Evolutionary conservation across 1,140 invertebrate species (phyloP).

Genomic region (Callitettix versicolor): DNA sequence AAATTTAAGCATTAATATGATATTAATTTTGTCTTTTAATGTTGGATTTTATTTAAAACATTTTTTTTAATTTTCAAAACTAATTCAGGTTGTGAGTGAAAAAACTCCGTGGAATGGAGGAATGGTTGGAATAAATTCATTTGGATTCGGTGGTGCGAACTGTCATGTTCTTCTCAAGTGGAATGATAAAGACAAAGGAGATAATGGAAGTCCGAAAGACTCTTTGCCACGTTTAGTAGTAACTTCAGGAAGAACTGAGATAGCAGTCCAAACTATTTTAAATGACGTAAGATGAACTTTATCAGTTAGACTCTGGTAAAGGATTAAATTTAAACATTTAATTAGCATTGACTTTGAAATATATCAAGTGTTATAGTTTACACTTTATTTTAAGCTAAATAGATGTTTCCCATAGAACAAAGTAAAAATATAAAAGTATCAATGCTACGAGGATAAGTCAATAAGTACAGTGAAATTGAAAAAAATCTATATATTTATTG

Average conservation of each 20-base stretch:
- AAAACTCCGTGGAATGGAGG: conserved; percentile 49
- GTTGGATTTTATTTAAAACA: too few species aligned
- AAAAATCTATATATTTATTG: too few species aligned
- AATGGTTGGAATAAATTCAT: conserved; percentile 43
- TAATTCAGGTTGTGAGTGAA: conserved; percentile 51
- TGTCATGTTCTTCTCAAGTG: conserved; percentile 54
- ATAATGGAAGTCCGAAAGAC: conserved; percentile 37
- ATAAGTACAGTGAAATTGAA: too few species aligned
- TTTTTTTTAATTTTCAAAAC: too few species aligned
- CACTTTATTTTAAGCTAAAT: background rate
- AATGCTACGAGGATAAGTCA: too few species aligned
- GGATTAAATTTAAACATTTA: background rate
- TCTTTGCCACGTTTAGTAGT: conserved; percentile 49
- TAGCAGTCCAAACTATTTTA: conserved; percentile 57
- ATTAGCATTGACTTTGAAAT: too few species aligned
- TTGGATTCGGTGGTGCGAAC: conserved; percentile 53
- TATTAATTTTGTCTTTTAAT: too few species aligned
- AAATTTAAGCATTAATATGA: too few species aligned
- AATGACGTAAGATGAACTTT: conserved; percentile 38
- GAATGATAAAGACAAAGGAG: conserved; percentile 40
- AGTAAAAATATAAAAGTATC: background rate
- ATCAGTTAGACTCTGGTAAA: background rate
- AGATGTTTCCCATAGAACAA: background rate
- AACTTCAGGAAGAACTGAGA: conserved; percentile 55
- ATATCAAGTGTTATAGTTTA: too few species aligned